Evolutionary conservation across 2,113 vertebrate species (phyloP).

Genomic region (Eudorcas thomsonii): DNA sequence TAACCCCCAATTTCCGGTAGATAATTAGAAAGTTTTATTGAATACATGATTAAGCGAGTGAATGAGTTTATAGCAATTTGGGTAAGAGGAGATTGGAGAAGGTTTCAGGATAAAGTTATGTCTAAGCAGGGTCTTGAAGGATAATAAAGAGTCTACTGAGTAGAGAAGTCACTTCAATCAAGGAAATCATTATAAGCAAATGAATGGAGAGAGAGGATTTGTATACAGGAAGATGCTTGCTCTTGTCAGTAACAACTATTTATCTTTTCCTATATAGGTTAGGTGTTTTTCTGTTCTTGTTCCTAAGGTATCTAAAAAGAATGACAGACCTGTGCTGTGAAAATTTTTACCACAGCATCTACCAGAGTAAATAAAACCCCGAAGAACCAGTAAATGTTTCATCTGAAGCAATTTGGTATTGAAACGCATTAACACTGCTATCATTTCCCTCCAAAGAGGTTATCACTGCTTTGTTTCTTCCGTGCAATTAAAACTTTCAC

Average conservation of each 20-base stretch:
- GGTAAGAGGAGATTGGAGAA: not conserved
- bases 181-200: not conserved
- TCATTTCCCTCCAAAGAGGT: constrained; percentile 40
- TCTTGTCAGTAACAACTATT: not conserved
- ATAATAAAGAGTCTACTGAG: not conserved
- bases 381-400: constrained; percentile 64
- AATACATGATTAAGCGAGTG: not conserved
- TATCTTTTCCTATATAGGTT: not conserved
- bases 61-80: not conserved
- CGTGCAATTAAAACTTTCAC: constrained; percentile 67
- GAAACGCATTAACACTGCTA: constrained; percentile 42
- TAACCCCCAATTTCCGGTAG: not conserved
- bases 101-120: not conserved
- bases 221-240: not conserved
- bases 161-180: not conserved
- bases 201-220: not conserved
- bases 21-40: not conserved
- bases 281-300: not conserved
- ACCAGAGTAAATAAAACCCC: constrained; percentile 25
- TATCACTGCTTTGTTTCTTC: constrained; percentile 59
- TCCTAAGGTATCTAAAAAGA: constrained; percentile 30
- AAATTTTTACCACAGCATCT: not conserved
- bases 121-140: not conserved
- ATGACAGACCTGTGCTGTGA: not conserved
- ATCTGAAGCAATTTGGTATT: constrained; percentile 51